Base-by-base conservation (phyloP, 92 coral and sea anemone species). In the Porites evermanni region DNA sequence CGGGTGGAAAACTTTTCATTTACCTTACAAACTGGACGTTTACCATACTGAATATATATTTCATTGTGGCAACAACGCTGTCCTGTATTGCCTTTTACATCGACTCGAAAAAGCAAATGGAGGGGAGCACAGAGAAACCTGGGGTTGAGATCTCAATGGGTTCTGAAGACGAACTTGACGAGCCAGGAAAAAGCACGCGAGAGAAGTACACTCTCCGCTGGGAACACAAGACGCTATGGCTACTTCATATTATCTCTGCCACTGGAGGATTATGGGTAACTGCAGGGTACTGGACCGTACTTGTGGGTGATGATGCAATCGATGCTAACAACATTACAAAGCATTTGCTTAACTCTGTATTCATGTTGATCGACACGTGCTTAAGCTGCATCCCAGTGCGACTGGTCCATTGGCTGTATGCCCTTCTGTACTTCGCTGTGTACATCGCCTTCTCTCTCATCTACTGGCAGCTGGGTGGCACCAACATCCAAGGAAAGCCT, bases 11-110 rank as follows among this genome's bases (percentile, higher is more conserved):
- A 65, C 89, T 95, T 89, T 94, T 94, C 32, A 94, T 94, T n/a
- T 94, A 70, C 74, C 83, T 94, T 17, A 94, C 98, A 61, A 94
- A 94, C 91, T 94, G 98, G 98, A 75, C 93, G 63, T 94, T 81
- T 72, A 83, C 93, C 4, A 73, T 93, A 61, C 83, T 94, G 23
- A 89, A 87, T 44, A 54, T 94, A 32, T 95, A 94, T 79, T 92
- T 94, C 79, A 80, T 93, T 78, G 16, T 90, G 19, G 93, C 92
- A 53, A 78, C 94, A 14, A 72, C 72, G 16, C 68, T 94, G 4
- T 91, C 95, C 53, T 83, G 80, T 24, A 83, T 72, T 5, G 84
- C 88, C 3, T 72, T 86, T 66, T 88, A 94, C 82, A 64, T 79
- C 52, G 81, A 84, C 78, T 9, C 16, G 10, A 88, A 58, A 67